These are phyloP conservation scores for Papilio protenor DNA, from an alignment of 2,888 invertebrate species.

Conservation along the genomic window DNA sequence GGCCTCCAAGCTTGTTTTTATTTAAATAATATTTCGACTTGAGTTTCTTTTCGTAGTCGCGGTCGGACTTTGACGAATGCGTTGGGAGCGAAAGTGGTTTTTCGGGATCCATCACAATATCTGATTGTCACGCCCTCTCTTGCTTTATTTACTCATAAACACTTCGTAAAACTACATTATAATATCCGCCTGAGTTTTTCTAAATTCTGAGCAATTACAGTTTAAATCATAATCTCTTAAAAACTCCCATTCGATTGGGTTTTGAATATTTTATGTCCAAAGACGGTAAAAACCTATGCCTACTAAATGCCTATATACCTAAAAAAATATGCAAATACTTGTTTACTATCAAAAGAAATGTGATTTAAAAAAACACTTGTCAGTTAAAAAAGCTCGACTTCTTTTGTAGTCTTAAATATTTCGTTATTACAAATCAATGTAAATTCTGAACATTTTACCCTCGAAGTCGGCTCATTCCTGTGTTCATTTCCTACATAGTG, in stretches of 20 bases:
- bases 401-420: not conserved
- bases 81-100: constrained; percentile 52
- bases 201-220: not conserved
- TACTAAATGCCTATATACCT: too few relatives aligned
- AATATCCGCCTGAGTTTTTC: not conserved
- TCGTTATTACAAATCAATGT: not conserved
- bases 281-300: not conserved
- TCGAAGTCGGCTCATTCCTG: not conserved
- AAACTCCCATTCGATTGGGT: not conserved
- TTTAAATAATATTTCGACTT: constrained; percentile 42
- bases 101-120: constrained; percentile 50
- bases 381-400: not conserved
- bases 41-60: constrained; percentile 42
- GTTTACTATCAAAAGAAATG: too few relatives aligned
- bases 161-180: not conserved
- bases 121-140: constrained; percentile 28
- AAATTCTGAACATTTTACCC: constrained; percentile 6
- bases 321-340: not conserved
- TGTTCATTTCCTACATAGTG: constrained; percentile 15
- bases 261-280: not conserved
- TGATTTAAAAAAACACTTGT: too few relatives aligned
- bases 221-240: not conserved
- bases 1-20: constrained; percentile 37
- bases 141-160: constrained; percentile 26
- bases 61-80: constrained; percentile 47